These are phyloP conservation scores for Aphaenogaster ashmeadi DNA, from an alignment of 1,140 invertebrate species.

Conservation along the genomic window DNA sequence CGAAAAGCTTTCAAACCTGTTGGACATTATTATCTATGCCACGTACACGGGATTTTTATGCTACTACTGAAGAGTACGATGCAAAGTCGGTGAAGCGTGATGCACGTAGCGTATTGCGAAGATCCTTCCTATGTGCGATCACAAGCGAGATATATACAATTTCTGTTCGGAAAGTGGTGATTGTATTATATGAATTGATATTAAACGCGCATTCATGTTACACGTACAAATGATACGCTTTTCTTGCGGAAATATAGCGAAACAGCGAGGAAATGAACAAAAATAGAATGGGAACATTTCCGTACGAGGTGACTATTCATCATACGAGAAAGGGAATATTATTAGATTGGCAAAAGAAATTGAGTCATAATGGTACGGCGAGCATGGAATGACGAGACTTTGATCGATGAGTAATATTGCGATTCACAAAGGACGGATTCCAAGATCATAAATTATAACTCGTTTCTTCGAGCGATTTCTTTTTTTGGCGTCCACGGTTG, in stretches of 20 bases:
- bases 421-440: slow-evolving; percentile 31
- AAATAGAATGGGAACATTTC: slow-evolving; percentile 28
- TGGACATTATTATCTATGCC: slow-evolving; percentile 62
- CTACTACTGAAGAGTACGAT: background rate
- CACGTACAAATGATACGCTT: background rate
- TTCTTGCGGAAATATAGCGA: slow-evolving; percentile 13
- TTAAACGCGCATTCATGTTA: slow-evolving; percentile 24
- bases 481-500: background rate
- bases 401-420: slow-evolving; percentile 57
- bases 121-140: background rate
- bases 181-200: slow-evolving; percentile 20
- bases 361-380: slow-evolving; percentile 50
- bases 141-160: slow-evolving; percentile 3
- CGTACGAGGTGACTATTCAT: slow-evolving; percentile 34
- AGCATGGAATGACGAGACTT: slow-evolving; percentile 44
- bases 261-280: background rate
- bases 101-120: background rate
- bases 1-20: slow-evolving; percentile 43
- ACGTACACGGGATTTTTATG: slow-evolving; percentile 16
- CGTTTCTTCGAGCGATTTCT: slow-evolving; percentile 9
- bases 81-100: background rate
- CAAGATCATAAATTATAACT: slow-evolving; percentile 56
- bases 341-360: slow-evolving; percentile 62
- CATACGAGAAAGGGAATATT: slow-evolving; percentile 36
- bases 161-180: background rate